Percentiles rank a stretch among this genome's conserved stretches.
Evolutionary conservation across 2,113 vertebrate genomes (phyloP).

Genomic region (Percopsis transmontana): DNA sequence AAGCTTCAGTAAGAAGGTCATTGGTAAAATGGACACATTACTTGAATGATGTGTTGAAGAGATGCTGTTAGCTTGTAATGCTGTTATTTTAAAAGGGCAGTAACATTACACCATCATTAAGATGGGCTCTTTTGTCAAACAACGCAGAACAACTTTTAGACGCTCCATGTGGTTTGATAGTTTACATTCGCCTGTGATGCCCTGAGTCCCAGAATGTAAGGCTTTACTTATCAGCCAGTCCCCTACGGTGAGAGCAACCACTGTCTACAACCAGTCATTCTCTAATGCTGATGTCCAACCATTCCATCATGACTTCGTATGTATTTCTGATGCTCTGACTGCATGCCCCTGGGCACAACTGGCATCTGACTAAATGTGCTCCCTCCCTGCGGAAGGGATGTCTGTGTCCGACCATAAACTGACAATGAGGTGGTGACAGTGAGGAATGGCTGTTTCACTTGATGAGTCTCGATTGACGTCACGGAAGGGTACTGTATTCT

Average conservation of each 20-base stretch:
- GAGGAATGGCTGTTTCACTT: slow-evolving; percentile 39
- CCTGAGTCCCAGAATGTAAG: not conserved
- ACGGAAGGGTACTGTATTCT: slow-evolving; percentile 14
- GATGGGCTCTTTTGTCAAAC: too few relatives aligned
- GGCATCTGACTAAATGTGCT: not conserved
- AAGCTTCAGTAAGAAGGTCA: not conserved
- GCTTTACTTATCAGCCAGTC: slow-evolving; percentile 18
- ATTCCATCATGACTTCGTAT: slow-evolving; percentile 25
- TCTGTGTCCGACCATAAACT: slow-evolving; percentile 34
- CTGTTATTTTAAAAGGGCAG: not conserved
- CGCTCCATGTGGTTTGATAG: too few relatives aligned
- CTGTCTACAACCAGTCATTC: slow-evolving; percentile 15
- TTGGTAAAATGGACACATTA: too few relatives aligned
- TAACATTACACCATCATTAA: not conserved
- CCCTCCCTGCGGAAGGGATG: slow-evolving; percentile 11
- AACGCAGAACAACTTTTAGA: too few relatives aligned
- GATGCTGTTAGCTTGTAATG: not conserved
- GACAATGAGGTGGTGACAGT: slow-evolving; percentile 48
- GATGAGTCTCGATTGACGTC: slow-evolving; percentile 46
- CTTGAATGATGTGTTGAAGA: not conserved
- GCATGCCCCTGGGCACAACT: not conserved
- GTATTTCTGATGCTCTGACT: slow-evolving; percentile 13
- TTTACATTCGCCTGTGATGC: too few relatives aligned
- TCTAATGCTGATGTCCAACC: slow-evolving; percentile 36
- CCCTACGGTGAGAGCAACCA: slow-evolving; percentile 25